A percentile compares a stretch with the other conserved stretches of the same genome.
Evolutionary conservation across 1,140 invertebrate genomes (phyloP).

Genomic region (Cataglyphis hispanica): DNA sequence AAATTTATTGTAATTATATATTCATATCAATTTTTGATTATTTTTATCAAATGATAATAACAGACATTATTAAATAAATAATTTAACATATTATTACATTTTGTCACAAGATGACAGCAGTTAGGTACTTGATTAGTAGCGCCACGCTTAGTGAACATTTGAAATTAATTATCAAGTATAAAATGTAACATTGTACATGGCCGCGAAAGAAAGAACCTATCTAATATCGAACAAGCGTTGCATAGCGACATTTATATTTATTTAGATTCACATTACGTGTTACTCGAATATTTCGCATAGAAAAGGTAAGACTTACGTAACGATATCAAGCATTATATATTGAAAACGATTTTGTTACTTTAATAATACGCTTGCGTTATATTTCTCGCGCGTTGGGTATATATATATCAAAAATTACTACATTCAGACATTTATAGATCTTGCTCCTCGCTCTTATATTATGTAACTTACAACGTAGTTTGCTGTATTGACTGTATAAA

Average conservation of each 20-base stretch:
- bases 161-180: neutral
- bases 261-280: neutral
- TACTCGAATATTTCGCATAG: neutral
- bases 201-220: neutral
- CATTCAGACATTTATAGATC: neutral
- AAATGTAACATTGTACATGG: neutral
- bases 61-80: too few species aligned
- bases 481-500: too few species aligned
- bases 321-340: neutral
- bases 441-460: too few species aligned
- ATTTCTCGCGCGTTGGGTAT: neutral
- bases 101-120: slow-evolving; percentile 1
- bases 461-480: neutral
- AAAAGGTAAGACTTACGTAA: neutral
- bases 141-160: neutral
- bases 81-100: too few species aligned
- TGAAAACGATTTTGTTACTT: neutral
- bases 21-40: too few species aligned
- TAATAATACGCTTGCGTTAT: neutral
- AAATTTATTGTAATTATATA: too few species aligned
- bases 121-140: neutral
- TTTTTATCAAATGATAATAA: too few species aligned
- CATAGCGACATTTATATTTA: neutral
- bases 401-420: neutral
- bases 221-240: slow-evolving; percentile 10